Evolutionary conservation across 2,888 invertebrate genomes (phyloP), one percentile per base, ranked within the genome.

Genomic region (Machimus atricapillus): DNA sequence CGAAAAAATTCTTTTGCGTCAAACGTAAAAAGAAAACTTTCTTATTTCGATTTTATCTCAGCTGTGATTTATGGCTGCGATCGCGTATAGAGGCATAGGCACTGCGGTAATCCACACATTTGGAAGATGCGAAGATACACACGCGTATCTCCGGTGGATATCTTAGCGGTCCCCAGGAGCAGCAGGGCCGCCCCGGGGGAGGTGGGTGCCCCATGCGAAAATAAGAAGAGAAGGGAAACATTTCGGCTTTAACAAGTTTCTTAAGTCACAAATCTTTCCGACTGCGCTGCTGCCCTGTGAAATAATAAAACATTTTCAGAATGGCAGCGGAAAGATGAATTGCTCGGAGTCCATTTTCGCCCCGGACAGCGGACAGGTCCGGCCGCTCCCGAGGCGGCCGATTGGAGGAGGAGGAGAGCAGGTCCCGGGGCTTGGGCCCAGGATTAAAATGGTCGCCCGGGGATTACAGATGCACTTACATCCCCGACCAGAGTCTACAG

Each of bases 21-120:
- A 87, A 81, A 74, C 81, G 79, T 46, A 43, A 40, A 66, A 83
- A 34, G 74, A 34, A 74, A 78, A 66, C 31, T 19, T 87, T 88
- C 87, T 88, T 88, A 86, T 88, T n/a, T 87, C 81, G 87, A 88
- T 86, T 88, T 87, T 88, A 86, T 87, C 87, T 88, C 19, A n/a
- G 58, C 74, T 52, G 88, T 88, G 88, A 88, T 87, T 88, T 88
- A 88, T 88, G 83, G 79, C 23, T 78, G 56, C 56, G 86, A 85
- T 88, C 88, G 85, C 74, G 27, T 74, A 85, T 85, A 85, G 74
- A 12, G 14, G 43, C 43, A 46, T 46, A 46, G 43, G 43, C 43
- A 73, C 46, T 74, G 85, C 31, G 37, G 58, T 66, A 74, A 78
- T 77, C 76, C 85, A 56, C 85, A 77, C 82, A 82, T 82, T 82